A percentile compares a stretch with the other conserved stretches of the same genome.
Evolutionary conservation across 2,888 invertebrate genomes (phyloP).

Genomic region (Ophraella communa): DNA sequence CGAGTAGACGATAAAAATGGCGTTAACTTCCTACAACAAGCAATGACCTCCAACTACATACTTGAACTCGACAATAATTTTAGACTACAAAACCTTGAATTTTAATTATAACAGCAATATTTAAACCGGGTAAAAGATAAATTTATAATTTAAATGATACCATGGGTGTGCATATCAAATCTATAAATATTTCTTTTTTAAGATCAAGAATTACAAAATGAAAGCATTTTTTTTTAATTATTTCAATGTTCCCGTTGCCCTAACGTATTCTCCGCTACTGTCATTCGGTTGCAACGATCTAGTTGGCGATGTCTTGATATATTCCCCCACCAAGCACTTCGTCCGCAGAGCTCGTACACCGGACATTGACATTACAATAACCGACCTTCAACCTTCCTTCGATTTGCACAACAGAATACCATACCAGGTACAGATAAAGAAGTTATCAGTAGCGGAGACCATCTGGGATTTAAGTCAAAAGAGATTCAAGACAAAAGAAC

Average conservation of each 20-base stretch:
- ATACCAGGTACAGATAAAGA: slow-evolving; percentile 46
- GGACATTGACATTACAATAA: slow-evolving; percentile 59
- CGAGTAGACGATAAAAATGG: neutral
- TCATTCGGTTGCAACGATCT: slow-evolving; percentile 5
- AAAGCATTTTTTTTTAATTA: too few species aligned
- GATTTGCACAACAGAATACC: slow-evolving; percentile 48
- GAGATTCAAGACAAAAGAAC: too few species aligned
- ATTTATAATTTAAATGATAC: too few species aligned
- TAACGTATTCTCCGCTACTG: neutral
- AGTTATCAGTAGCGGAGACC: slow-evolving; percentile 4
- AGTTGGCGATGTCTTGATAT: slow-evolving; percentile 14
- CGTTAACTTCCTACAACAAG: neutral
- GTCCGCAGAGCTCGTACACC: slow-evolving; percentile 49
- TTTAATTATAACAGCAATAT: neutral
- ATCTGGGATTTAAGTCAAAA: neutral
- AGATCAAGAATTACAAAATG: too few species aligned
- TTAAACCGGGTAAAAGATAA: neutral
- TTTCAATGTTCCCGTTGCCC: neutral
- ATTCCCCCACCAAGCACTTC: slow-evolving; percentile 33
- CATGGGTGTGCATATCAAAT: too few species aligned
- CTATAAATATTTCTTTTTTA: neutral
- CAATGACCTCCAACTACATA: slow-evolving; percentile 10
- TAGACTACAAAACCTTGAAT: slow-evolving; percentile 5
- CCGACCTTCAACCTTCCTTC: slow-evolving; percentile 59
- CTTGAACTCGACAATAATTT: slow-evolving; percentile 6